These are phyloP conservation scores for Pristiophorus japonicus DNA, from an alignment of 2,113 vertebrate genomes.

Conservation along the genomic window DNA sequence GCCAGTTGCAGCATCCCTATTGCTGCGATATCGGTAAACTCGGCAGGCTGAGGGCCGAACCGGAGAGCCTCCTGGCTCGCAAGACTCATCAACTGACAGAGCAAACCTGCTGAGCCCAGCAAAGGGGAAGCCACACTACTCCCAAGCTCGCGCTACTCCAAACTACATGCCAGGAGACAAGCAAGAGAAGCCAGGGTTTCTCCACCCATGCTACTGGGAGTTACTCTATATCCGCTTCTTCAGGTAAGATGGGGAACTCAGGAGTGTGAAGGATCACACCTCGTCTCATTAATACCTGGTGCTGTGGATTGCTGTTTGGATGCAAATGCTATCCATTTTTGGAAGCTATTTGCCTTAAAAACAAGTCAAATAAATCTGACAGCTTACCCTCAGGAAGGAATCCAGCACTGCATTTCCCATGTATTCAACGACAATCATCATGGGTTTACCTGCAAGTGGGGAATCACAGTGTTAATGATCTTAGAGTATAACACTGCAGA, in stretches of 20 bases:
- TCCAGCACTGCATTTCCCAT: conserved; percentile 81
- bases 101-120: too few relatives aligned
- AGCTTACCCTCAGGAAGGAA: conserved; percentile 80
- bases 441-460: conserved; percentile 69
- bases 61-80: too few relatives aligned
- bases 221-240: not conserved
- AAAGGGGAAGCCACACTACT: not conserved
- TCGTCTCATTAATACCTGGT: not conserved
- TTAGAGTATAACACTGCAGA: not conserved
- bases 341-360: not conserved
- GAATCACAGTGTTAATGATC: not conserved
- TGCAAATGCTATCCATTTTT: not conserved
- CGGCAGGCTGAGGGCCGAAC: too few relatives aligned
- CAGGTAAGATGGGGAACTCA: not conserved
- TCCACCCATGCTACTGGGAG: not conserved
- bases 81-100: too few relatives aligned
- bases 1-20: too few relatives aligned
- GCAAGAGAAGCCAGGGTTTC: not conserved
- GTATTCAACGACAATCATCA: conserved; percentile 89
- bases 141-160: too few relatives aligned
- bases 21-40: too few relatives aligned
- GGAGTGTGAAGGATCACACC: not conserved
- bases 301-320: not conserved
- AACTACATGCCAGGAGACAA: not conserved
- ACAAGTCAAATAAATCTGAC: conserved; percentile 11